Base-by-base conservation (phyloP, 1,140 invertebrate species). In the Papilio glaucus region DNA sequence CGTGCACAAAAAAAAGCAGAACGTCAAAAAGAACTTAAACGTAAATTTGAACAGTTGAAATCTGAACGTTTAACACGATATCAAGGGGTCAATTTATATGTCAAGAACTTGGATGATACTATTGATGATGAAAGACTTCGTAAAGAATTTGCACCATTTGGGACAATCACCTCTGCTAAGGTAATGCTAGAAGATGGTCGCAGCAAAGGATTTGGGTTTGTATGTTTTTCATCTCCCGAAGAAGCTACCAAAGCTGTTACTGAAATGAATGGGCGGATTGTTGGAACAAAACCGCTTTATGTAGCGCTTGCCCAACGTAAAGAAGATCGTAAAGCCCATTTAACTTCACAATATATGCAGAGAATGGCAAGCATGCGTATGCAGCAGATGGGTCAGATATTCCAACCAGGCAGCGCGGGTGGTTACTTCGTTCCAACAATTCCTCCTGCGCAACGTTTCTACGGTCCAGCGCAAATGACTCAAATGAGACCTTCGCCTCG, bases 191-290 rank as follows among this genome's bases (percentile, higher is more conserved):
- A 99, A 85, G 97, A 98, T 82, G 97, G 97, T 12, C 96, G 97
- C 68, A 98, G 97, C 86, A 99, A 99, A 94, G 99, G 99, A 41
- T 99, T 99, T 93, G 99, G 99, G 15, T 99, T 99, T 92, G 99
- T 99, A 4, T 99, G 99, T 93, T 99, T 99, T 89, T 98, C 97
- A 49, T 96, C 97, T n/a, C 98, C 98, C 0, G 98, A 99, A 92
- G 99, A 99, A 94, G 99, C 99, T 5, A 99, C 99, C 4, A 99
- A 99, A 91, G 99, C 99, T 72, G 98, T 99, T 0, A 99, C 98
- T 1, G 99, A 99, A 88, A 99, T 99, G 98, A 99, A 99, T 90
- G 98, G 98, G 3, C 96, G 98, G 60, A 99, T 99, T 81, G 95
- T 99, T 26, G 98, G 97, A 62, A 96, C 97, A 0, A 99, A 99